Conservation (phyloP, 2,797 vertebrate species). For the Gadopsis bispinosus region DNA sequence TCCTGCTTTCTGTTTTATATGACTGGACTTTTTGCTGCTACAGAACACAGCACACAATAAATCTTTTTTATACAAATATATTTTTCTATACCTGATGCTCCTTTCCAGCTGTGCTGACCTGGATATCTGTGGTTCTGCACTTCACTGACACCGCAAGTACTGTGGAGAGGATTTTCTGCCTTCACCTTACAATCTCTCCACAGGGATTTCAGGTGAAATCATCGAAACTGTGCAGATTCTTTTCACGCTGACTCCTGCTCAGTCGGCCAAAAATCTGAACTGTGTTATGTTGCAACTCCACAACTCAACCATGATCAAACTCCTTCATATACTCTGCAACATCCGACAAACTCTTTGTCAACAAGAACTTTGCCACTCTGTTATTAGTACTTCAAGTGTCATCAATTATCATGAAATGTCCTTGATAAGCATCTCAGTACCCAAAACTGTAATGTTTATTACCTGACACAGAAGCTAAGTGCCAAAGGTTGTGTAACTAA, state of each 20-base stretch:
- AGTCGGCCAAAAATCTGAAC: neutral
- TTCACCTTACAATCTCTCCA: neutral
- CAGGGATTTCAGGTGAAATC: neutral
- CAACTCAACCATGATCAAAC: neutral
- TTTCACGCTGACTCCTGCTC: neutral
- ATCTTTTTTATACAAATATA: too few species aligned
- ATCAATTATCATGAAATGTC: neutral
- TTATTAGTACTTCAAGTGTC: neutral
- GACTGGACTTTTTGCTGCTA: neutral
- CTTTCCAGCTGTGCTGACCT: neutral
- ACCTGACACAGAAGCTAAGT: neutral
- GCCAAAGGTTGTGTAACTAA: neutral
- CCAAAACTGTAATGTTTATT: slow-evolving; percentile 5
- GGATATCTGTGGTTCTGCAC: neutral
- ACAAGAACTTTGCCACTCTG: neutral
- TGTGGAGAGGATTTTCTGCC: neutral
- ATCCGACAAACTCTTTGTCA: slow-evolving; percentile 3
- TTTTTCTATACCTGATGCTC: too few species aligned
- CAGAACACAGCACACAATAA: too few species aligned
- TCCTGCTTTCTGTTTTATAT: slow-evolving; percentile 6
- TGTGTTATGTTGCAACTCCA: neutral
- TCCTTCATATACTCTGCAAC: neutral
- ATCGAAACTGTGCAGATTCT: neutral
- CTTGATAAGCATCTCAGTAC: slow-evolving; percentile 3
- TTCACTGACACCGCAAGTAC: neutral